A percentile compares a stretch with the other conserved stretches of the same genome.
These are phyloP conservation scores for Tetraneura akinire DNA, from an alignment of 1,140 invertebrate genomes.

Conservation along the genomic window DNA sequence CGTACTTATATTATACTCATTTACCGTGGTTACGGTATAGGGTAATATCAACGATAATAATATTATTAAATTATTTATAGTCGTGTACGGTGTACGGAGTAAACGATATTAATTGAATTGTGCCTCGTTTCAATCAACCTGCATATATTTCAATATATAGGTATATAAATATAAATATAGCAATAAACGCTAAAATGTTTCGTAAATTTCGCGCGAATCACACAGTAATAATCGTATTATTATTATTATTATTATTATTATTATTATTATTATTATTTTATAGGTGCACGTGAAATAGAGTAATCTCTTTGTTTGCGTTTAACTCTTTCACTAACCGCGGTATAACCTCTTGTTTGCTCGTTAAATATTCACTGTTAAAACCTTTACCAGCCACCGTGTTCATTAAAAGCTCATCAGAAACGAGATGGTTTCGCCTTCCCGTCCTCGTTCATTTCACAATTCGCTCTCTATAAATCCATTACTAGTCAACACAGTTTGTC, in stretches of 20 bases:
- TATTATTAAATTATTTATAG: no score
- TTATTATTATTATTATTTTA: no score
- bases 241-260: no score
- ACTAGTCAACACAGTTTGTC: slow-evolving; percentile 40
- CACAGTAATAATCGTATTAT: no score
- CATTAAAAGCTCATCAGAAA: slow-evolving; percentile 45
- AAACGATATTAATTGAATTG: no score
- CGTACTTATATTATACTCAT: no score
- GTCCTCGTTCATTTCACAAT: neutral
- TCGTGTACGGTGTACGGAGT: no score
- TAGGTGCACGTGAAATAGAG: neutral
- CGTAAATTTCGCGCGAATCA: slow-evolving; percentile 9
- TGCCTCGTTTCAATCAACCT: neutral
- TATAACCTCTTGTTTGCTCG: slow-evolving; percentile 27
- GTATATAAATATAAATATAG: no score
- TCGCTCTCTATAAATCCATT: slow-evolving; percentile 47
- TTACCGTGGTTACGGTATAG: no score
- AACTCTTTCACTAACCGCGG: neutral
- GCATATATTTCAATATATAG: no score
- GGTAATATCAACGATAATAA: no score
- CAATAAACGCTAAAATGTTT: neutral
- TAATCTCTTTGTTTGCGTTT: neutral
- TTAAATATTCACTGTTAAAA: slow-evolving; percentile 46
- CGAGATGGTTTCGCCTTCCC: slow-evolving; percentile 1
- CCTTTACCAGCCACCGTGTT: slow-evolving; percentile 26